Evolutionary conservation across 2,113 vertebrate genomes (phyloP).

Genomic region (Crotalus helleri): DNA sequence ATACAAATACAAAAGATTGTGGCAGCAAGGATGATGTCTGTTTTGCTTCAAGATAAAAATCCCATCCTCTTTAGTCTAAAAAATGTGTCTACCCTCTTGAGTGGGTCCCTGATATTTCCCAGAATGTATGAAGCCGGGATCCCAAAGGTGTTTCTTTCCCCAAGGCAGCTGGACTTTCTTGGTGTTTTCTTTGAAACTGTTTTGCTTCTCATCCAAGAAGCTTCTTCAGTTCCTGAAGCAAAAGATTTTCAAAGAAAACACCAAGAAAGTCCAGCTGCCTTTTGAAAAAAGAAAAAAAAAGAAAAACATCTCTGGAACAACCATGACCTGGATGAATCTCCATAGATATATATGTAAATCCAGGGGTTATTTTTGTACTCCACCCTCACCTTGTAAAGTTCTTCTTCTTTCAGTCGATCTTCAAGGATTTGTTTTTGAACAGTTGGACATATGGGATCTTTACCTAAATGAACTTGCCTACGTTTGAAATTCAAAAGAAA

Average conservation of each 20-base stretch:
- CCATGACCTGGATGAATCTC: background rate
- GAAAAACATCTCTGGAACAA: background rate
- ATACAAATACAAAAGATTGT: background rate
- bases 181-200: background rate
- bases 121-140: background rate
- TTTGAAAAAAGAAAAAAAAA: too few relatives aligned
- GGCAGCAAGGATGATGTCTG: background rate
- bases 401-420: conserved; percentile 64
- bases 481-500: conserved; percentile 40
- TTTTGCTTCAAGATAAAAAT: background rate
- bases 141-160: background rate
- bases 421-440: conserved; percentile 69
- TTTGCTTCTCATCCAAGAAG: background rate
- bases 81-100: background rate
- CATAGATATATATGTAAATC: background rate
- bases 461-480: conserved; percentile 82
- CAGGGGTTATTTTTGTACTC: background rate
- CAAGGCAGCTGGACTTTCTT: background rate
- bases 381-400: conserved; percentile 75
- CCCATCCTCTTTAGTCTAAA: too few relatives aligned
- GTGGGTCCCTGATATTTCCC: too few relatives aligned
- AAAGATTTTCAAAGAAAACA: background rate
- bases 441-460: conserved; percentile 69
- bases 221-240: background rate
- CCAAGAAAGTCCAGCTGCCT: background rate